Base-by-base conservation (phyloP, 2,113 vertebrate species). In the Bothrops jararaca region DNA sequence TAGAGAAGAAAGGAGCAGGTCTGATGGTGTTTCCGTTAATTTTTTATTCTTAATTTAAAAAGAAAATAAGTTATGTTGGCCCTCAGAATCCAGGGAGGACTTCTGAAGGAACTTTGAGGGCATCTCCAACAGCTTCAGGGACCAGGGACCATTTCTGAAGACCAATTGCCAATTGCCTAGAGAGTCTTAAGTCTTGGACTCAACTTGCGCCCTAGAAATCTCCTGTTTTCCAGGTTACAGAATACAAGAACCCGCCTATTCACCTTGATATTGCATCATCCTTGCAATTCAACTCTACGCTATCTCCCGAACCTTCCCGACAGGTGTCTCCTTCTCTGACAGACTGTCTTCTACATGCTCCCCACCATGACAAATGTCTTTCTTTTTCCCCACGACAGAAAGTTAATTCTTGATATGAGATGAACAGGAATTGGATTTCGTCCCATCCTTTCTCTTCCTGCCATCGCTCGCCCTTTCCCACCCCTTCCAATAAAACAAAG, bases 401-500 rank as follows among this genome's bases (percentile, higher is more conserved):
- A 60, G 93, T 42, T 94, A 93, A 94, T 88, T 93, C 64, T 52
- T 39, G 1, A 18, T 56, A 50, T 91, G 74, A 0, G 0, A 69
- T 42, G 74, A 15, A 91, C 42, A 18, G 53, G 93, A 86, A 93
- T 86, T 64, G 85, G 89, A 20, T 91, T 95, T 93, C 57, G 18
- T 29, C 50, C 56, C 58, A 56, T 13, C 42, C 29, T n/a, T 86
- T 1, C 52, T 48, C 56, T 90, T 85, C 53, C 29, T 85, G 42
- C 2, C 42, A 18, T 26, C 15, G 10, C 26, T 15, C 45, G 86
- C 6, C 12, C 3, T 11, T 8, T 15, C 3, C 50, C 13, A 3
- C 64, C 54, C 50, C 92, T 48, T 80, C 23, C 64, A 56, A 91
- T 91, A 74, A 56, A 93, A 88, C 2, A 93, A 42, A 95, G 26